Conservation (phyloP, 2,113 vertebrate species). For the Agapornis roseicollis region DNA sequence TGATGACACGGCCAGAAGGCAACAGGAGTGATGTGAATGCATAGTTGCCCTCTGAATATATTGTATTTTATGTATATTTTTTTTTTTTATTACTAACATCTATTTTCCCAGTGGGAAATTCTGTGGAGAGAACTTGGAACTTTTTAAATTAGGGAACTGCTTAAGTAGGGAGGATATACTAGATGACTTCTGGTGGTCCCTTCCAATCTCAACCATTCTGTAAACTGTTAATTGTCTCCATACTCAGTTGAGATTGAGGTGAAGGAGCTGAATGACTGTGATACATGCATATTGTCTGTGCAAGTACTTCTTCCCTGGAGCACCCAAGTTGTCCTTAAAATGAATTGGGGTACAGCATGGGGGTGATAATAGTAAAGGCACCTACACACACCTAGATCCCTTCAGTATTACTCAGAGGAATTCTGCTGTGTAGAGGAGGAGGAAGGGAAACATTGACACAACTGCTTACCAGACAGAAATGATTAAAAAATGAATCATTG, state of each 20-base stretch:
- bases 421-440: not conserved
- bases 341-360: not conserved
- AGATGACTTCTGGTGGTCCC: not conserved
- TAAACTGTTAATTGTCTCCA: not conserved
- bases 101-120: not conserved
- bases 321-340: not conserved
- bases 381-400: not conserved
- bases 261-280: not conserved
- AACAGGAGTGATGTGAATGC: not conserved
- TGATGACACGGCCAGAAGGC: not conserved
- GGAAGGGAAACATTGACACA: not conserved
- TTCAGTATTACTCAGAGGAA: not conserved
- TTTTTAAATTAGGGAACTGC: not conserved
- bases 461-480: conserved; percentile 23
- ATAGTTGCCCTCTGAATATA: not conserved
- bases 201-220: not conserved
- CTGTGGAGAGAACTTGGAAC: not conserved
- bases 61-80: not conserved
- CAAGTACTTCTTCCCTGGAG: not conserved
- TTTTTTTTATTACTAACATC: not conserved
- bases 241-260: not conserved
- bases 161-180: not conserved
- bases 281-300: not conserved
- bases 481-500: conserved; percentile 8
- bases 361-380: not conserved